Evolutionary conservation across 2,888 invertebrate species (phyloP), one percentile per base, ranked within the genome.

Genomic region (Pseudanteris insignis): DNA sequence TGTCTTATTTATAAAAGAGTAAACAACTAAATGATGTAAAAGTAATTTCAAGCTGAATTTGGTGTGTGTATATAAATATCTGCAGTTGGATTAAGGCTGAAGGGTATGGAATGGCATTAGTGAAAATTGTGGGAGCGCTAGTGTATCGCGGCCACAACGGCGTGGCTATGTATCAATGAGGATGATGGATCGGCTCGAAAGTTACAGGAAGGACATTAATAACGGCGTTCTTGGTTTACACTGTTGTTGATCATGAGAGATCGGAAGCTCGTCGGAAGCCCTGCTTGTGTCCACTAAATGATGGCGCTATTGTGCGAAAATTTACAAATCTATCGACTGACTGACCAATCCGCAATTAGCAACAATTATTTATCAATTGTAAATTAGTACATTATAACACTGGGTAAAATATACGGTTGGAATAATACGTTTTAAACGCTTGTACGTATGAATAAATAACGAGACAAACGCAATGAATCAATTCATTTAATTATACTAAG

Each of bases 191-290:
- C 37, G 53, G 28, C 36, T 28, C 9, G 18, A 53, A 60, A 60
- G 33, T 60, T 53, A 51, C 46, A 36, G 36, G 51, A 40, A 59
- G 41, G 48, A 55, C 53, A 53, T 41, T 60, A 48, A 53, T 60
- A 60, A 47, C 33, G 24, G 30, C 33, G 59, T 53, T 47, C 37
- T 43, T 47, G 37, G 25, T 28, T 32, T 28, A 32, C 41, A 40
- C 44, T 33, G 44, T 14, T 24, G 29, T 54, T 55, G 47, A 55
- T 60, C 37, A 41, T 47, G 53, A 60, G 37, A 36, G 59, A 60
- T 60, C 51, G 47, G 55, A 55, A 46, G 43, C 30, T 40, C 29
- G 29, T 21, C 55, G 55, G 46, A 40, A 46, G 46, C 32, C 46
- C 33, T 46, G 26, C 55, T 40, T 21, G 24, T 29, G 14, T 26